A percentile compares a stretch with the other conserved stretches of the same genome.
Evolutionary conservation across 2,113 vertebrate genomes (phyloP).

Genomic region (Agapornis roseicollis): DNA sequence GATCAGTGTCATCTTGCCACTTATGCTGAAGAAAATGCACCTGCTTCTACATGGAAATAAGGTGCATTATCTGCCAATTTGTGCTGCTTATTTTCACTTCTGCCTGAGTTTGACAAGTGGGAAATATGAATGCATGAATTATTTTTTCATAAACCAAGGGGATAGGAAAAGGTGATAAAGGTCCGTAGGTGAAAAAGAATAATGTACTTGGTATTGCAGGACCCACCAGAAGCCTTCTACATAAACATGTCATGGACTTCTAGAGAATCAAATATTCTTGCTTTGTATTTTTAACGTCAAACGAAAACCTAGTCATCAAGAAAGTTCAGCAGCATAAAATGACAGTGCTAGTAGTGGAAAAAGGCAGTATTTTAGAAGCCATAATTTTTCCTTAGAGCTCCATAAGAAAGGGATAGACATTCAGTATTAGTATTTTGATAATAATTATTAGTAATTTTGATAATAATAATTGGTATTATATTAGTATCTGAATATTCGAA

Average conservation of each 20-base stretch:
- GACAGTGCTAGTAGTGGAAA: not conserved
- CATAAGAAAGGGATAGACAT: not conserved
- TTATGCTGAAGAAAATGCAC: constrained; percentile 74
- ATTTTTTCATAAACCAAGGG: constrained; percentile 52
- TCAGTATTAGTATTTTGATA: not conserved
- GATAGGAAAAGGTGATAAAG: not conserved
- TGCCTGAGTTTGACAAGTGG: constrained; percentile 59
- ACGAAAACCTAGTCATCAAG: not conserved
- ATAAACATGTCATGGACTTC: not conserved
- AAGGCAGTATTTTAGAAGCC: not conserved
- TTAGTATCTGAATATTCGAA: not conserved
- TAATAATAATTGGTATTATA: too few relatives aligned
- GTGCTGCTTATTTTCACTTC: constrained; percentile 73
- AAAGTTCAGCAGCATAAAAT: not conserved
- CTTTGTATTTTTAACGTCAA: not conserved
- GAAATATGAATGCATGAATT: constrained; percentile 51
- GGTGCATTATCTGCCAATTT: constrained; percentile 79
- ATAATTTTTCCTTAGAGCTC: not conserved
- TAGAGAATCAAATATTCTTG: not conserved
- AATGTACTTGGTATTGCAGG: not conserved
- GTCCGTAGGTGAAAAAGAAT: not conserved
- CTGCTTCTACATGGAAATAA: constrained; percentile 80
- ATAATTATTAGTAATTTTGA: too few relatives aligned
- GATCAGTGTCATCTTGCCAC: constrained; percentile 76
- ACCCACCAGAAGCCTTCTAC: not conserved